Evolutionary conservation across 2,888 invertebrate species (phyloP).

Genomic region (Dynastes maya): DNA sequence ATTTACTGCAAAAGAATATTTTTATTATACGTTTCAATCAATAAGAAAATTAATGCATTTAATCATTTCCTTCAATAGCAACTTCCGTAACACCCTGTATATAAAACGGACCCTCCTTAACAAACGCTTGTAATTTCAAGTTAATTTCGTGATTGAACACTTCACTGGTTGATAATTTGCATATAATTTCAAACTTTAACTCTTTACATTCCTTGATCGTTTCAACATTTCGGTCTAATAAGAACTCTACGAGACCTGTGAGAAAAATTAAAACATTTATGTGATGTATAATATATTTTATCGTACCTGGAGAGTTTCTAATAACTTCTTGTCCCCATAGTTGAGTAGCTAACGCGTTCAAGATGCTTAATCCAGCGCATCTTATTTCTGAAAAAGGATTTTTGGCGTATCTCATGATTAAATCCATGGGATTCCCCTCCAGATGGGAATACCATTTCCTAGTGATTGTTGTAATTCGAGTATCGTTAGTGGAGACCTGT

Average conservation of each 20-base stretch:
- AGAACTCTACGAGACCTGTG: slow-evolving; percentile 82
- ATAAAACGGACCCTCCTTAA: slow-evolving; percentile 85
- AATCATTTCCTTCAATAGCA: slow-evolving; percentile 78
- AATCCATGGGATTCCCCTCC: slow-evolving; percentile 74
- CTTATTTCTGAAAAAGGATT: slow-evolving; percentile 89
- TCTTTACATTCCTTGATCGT: slow-evolving; percentile 82
- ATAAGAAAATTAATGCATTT: background rate
- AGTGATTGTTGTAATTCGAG: slow-evolving; percentile 72
- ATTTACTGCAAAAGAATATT: background rate
- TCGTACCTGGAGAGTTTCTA: slow-evolving; percentile 78
- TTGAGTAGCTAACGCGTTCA: slow-evolving; percentile 80
- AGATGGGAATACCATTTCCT: slow-evolving; percentile 77
- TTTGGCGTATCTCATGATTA: slow-evolving; percentile 72
- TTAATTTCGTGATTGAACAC: slow-evolving; percentile 77
- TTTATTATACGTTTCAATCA: background rate
- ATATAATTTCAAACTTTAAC: slow-evolving; percentile 82
- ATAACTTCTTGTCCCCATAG: slow-evolving; percentile 87
- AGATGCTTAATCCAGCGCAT: slow-evolving; percentile 77
- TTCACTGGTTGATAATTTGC: slow-evolving; percentile 73
- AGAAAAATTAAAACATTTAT: background rate
- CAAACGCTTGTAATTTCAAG: slow-evolving; percentile 78
- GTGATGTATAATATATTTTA: background rate
- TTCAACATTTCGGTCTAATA: slow-evolving; percentile 83
- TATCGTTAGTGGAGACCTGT: slow-evolving; percentile 64
- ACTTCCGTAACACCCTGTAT: slow-evolving; percentile 81